Percentiles rank a stretch among this genome's conserved stretches.
phyloP scores from a whole-genome alignment of 2,888 invertebrate genomes.

The Caenorhabditis uteleia region DNA sequence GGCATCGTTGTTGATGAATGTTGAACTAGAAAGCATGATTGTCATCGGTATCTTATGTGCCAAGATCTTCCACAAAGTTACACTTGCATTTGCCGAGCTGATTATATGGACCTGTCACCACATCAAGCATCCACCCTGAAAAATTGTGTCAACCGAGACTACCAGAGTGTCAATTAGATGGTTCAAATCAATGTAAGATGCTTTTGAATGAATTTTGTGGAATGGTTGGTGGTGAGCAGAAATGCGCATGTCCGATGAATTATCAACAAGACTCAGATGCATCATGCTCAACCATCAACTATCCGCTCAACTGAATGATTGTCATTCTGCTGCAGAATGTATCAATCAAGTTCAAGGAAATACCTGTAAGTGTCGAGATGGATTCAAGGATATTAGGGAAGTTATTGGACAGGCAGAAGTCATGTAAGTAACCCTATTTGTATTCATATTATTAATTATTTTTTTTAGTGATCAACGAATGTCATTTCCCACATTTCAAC shows the following conservation, averaged over 20 bases:
- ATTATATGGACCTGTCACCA: conserved; percentile 66
- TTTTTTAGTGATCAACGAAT: conserved; percentile 65
- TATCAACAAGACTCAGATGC: conserved; percentile 60
- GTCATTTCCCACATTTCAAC: conserved; percentile 67
- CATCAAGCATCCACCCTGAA: conserved; percentile 64
- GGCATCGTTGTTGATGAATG: conserved; percentile 69
- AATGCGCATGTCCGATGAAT: conserved; percentile 67
- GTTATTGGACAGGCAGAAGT: conserved; percentile 56
- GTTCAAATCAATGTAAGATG: conserved; percentile 49
- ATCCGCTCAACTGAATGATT: conserved; percentile 66
- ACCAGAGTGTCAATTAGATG: conserved; percentile 67
- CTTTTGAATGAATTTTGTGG: conserved; percentile 65
- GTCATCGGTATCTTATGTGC: conserved; percentile 61
- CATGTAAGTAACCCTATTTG: conserved; percentile 23
- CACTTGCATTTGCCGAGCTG: conserved; percentile 63
- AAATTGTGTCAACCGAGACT: conserved; percentile 65
- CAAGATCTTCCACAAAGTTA: conserved; percentile 63
- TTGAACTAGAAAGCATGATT: conserved; percentile 63
- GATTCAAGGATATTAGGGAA: conserved; percentile 51
- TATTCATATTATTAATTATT: not conserved
- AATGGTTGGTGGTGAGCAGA: conserved; percentile 63
- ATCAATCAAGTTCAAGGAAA: conserved; percentile 58
- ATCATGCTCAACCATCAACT: conserved; percentile 62
- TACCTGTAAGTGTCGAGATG: conserved; percentile 54
- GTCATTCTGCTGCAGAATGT: conserved; percentile 66